Conservation (phyloP, 2,113 vertebrate genomes). For the Erythrocebus patas region DNA sequence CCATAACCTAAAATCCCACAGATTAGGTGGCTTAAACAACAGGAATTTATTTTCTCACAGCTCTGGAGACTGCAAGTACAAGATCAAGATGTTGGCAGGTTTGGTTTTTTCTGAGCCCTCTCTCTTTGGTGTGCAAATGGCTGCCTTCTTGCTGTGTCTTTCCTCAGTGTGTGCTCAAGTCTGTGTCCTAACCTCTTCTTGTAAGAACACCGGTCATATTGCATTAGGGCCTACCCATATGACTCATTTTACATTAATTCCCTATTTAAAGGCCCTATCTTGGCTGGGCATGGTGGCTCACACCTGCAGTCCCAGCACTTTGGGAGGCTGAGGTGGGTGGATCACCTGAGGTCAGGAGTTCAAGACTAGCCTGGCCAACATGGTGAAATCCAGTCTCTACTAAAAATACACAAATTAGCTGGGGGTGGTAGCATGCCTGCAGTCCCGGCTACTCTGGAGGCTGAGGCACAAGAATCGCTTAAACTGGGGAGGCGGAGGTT, state of each 20-base stretch:
- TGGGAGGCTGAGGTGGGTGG: no score
- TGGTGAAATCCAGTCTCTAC: no score
- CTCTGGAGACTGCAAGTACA: background rate
- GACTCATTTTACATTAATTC: background rate
- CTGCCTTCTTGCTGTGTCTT: background rate
- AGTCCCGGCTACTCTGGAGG: no score
- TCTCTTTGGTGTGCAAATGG: background rate
- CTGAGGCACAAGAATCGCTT: no score
- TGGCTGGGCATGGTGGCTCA: background rate
- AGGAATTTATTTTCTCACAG: background rate
- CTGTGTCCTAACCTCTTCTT: slow-evolving; percentile 5
- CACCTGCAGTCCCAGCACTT: no score
- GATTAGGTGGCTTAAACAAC: background rate
- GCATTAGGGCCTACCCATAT: background rate
- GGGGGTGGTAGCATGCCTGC: no score
- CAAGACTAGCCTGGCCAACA: no score
- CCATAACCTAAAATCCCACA: background rate
- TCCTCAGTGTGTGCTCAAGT: background rate
- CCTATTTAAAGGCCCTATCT: background rate
- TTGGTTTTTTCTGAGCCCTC: background rate
- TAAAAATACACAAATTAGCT: no score
- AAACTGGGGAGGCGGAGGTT: no score
- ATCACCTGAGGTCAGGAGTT: no score
- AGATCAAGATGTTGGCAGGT: background rate
- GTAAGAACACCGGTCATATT: background rate